Evolutionary conservation across 2,113 vertebrate species (phyloP).

Genomic region (Diphyllodes magnificus): DNA sequence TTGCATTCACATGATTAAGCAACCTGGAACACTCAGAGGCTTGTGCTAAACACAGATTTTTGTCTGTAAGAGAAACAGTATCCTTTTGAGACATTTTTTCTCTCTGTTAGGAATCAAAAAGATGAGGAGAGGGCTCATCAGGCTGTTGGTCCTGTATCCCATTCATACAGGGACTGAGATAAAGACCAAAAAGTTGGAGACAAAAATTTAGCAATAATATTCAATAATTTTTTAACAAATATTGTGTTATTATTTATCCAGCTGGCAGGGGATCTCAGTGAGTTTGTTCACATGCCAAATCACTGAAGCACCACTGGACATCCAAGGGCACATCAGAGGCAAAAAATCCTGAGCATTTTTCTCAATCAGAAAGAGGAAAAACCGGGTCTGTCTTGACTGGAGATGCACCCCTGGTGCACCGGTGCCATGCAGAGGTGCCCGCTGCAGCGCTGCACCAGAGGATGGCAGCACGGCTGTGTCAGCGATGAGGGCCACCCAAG

Average conservation of each 20-base stretch:
- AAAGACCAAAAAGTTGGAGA: not conserved
- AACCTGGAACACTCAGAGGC: not conserved
- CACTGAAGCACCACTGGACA: not conserved
- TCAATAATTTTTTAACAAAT: not conserved
- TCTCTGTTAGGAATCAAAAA: not conserved
- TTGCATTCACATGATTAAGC: not conserved
- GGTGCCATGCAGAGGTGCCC: not conserved
- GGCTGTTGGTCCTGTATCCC: not conserved
- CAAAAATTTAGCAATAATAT: not conserved
- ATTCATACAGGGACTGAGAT: not conserved
- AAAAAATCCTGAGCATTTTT: not conserved
- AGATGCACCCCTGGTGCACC: not conserved
- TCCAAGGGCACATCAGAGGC: not conserved
- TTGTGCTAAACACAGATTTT: not conserved
- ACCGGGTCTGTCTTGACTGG: rapidly evolving
- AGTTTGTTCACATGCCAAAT: not conserved
- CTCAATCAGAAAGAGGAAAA: rapidly evolving
- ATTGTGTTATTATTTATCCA: not conserved
- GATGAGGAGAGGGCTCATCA: not conserved
- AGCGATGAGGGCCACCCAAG: rapidly evolving
- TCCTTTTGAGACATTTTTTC: not conserved
- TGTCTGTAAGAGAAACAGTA: not conserved
- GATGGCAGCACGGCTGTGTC: not conserved
- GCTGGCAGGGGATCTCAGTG: too few relatives aligned
- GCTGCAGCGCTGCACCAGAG: not conserved